These are phyloP conservation scores for Temnopleurus reevesii DNA, from an alignment of 53 echinoderm and acorn worm genomes.

Conservation along the genomic window DNA sequence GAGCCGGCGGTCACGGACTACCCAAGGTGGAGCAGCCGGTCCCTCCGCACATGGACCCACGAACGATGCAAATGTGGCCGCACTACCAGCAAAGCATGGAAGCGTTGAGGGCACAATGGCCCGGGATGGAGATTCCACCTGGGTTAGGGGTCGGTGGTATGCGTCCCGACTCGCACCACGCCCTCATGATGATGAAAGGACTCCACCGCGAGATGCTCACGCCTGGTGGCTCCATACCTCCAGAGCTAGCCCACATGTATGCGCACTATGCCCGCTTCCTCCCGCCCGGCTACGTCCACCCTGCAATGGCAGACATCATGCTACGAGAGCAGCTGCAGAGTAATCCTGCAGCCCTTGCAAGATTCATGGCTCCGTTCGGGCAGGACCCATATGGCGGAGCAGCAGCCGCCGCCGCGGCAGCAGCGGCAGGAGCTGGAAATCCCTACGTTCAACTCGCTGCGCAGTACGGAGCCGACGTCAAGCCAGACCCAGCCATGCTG, in stretches of 20 bases:
- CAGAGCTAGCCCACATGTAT: constrained; percentile 78
- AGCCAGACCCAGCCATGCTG: constrained; percentile 63
- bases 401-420: neutral
- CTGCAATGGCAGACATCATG: constrained; percentile 69
- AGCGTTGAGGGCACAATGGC: constrained; percentile 73
- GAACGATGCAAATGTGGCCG: constrained; percentile 66
- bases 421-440: too few relatives aligned
- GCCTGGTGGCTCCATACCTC: constrained; percentile 61
- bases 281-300: constrained; percentile 64
- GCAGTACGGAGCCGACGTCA: constrained; percentile 62
- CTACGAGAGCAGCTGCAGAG: constrained; percentile 64
- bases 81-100: constrained; percentile 77
- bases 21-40: constrained; percentile 66
- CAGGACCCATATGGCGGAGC: constrained; percentile 68
- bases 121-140: constrained; percentile 61
- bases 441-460: constrained; percentile 56
- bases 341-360: constrained; percentile 71
- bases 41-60: constrained; percentile 64
- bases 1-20: neutral
- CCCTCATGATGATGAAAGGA: constrained; percentile 72
- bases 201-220: constrained; percentile 70
- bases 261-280: constrained; percentile 75
- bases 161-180: constrained; percentile 71
- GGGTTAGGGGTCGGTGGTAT: constrained; percentile 63
- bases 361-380: constrained; percentile 72